A percentile compares a stretch with the other conserved stretches of the same genome.
Evolutionary conservation across 2,888 invertebrate genomes (phyloP).

Genomic region (Drosophila paramelanica): DNA sequence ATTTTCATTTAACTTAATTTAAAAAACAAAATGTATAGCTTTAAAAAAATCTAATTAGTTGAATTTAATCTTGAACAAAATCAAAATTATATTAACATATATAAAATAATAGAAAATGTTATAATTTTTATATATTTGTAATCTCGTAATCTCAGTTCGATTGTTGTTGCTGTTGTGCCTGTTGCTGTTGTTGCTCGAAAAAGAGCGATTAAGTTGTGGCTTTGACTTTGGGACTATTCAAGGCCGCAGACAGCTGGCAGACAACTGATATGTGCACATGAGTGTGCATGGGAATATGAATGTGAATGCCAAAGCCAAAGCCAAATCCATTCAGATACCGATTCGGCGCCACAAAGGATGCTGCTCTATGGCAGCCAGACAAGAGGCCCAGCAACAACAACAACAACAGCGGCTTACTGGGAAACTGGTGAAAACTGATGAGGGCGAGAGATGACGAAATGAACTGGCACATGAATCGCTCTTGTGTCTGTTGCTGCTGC

Average conservation of each 20-base stretch:
- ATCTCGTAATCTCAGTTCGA: constrained; percentile 10
- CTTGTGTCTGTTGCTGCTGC: constrained; percentile 20
- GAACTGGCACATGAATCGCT: constrained; percentile 66
- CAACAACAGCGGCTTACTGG: constrained; percentile 14
- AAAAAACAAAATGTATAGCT: too few species aligned
- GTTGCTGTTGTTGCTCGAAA: constrained; percentile 28
- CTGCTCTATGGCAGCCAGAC: constrained; percentile 37
- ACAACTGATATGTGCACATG: constrained; percentile 82
- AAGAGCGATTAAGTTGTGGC: constrained; percentile 74
- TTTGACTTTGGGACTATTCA: constrained; percentile 72
- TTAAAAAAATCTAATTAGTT: too few species aligned
- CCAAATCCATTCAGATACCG: constrained; percentile 66
- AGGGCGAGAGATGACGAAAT: constrained; percentile 61
- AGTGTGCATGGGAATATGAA: constrained; percentile 45
- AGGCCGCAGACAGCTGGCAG: constrained; percentile 81
- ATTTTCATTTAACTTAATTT: too few species aligned
- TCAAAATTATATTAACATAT: constrained; percentile 15
- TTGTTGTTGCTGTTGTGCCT: constrained; percentile 18
- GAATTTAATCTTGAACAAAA: not conserved
- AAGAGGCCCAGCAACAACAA: constrained; percentile 16
- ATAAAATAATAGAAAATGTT: constrained; percentile 49
- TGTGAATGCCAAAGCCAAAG: constrained; percentile 39
- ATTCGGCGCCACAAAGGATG: constrained; percentile 62
- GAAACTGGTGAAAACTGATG: constrained; percentile 33
- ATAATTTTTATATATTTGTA: constrained; percentile 34